Evolutionary conservation across 1,140 invertebrate genomes (phyloP), one percentile per base, ranked within the genome.

Genomic region (Drosophila sechellia): DNA sequence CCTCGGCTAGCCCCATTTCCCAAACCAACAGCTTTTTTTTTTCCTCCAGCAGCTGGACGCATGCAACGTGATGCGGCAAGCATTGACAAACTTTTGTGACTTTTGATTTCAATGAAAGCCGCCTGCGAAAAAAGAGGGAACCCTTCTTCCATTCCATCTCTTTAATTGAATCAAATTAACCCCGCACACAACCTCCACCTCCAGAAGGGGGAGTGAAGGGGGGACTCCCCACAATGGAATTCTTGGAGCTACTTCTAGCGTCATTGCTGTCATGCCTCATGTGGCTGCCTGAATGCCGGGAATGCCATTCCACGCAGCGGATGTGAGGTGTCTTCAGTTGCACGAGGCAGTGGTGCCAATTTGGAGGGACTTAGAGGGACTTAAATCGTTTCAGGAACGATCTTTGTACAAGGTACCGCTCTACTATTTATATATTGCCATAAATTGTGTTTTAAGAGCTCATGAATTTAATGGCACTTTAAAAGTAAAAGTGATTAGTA

Each of bases 121-220:
- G 57, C 49, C 25, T 11, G 57, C 37, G 4, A 35, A 4, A 4
- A 13, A 13, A 31, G 11, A 31, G 11, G 37, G 17, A 48, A 46
- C 43, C 31, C 22, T 60, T 58, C 50, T 15, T 31, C 52, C 43
- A 43, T 17, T 17, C 34, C 34, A 40, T 68, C 66, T 72, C 65
- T 68, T 87, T 89, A 87, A 87, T 87, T 87, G 79, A 87, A 87
- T 89, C 72, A 69, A 84, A 89, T 87, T 89, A 89, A 87, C 76
- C 83, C 79, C 65, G 57, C 31, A 22, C 43, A 70, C 56, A 78
- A 70, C 68, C 57, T 50, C 69, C 63, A 70, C 68, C 57, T 50
- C 69, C 63, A 27, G 4, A 27, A 45, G 8, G 11, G 12, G 5
- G 11, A 22, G 4, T 15, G 27, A 27, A 10, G 13, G 48, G 22